Evolutionary conservation across 2,888 invertebrate species (phyloP), one percentile per base, ranked within the genome.

Genomic region (Argyresthia goedartella): DNA sequence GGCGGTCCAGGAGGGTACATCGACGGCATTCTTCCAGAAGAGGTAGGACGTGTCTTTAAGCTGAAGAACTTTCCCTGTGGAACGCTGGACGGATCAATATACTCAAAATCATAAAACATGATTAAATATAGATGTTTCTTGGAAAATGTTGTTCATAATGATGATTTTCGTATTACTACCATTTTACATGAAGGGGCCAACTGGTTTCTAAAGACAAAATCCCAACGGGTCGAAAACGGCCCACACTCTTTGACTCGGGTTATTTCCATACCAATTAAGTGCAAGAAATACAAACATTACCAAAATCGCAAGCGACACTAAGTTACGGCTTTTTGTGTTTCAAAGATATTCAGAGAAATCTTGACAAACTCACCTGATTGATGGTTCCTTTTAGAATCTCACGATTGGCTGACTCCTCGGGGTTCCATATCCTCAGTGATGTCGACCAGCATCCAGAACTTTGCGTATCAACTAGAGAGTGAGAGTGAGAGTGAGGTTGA

Each of bases 331-430:
- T 8, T 8, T 36, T 36, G 9, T 8, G 36, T 36, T 8, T 36
- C 9, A 36, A 36, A 9, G 9, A 8, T 9, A 36, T 36, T 7
- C 36, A 36, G 36, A 36, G 9, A 9, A 36, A 9, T 43, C 1
- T 8, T 13, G 43, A 13, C 8, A 43, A 33, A 14, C 11, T 43
- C 13, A 43, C 13, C 11, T 11, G 43, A 13, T n/a, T 13, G 11
- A 11, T 42, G 42, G n/a, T 13, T 13, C 2, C 13, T 43, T 48
- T 48, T 14, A 85, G 84, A 82, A 15, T 76, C 82, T 1, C 78
- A 75, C 34, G 85, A 84, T 54, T 85, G 85, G 85, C 73, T 84
- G 74, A 81, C 84, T 1, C 85, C 85, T 0, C 75, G 84, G 0
- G 84, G 78, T 0, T 86, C 85, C 0, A 78, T 86, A 6, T 72